These are phyloP conservation scores for Camptogramma bilineatum DNA, from an alignment of 2,888 invertebrate genomes.

Conservation along the genomic window DNA sequence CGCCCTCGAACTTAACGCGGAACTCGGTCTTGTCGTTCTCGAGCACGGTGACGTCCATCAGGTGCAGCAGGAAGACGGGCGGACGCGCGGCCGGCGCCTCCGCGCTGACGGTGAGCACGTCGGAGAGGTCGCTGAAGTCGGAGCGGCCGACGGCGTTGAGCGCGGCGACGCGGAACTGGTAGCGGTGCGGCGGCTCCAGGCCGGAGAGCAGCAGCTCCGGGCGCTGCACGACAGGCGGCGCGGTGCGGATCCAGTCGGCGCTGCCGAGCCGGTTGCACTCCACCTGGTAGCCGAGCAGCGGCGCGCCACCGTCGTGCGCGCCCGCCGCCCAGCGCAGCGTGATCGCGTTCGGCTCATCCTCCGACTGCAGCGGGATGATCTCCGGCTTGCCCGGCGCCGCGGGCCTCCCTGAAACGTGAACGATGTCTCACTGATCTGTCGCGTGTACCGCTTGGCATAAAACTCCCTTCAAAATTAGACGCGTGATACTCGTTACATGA, in stretches of 20 bases:
- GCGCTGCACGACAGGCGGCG: slow-evolving; percentile 88
- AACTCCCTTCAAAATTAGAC: slow-evolving; percentile 78
- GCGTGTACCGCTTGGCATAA: slow-evolving; percentile 68
- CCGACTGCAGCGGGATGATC: slow-evolving; percentile 89
- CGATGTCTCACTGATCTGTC: slow-evolving; percentile 9
- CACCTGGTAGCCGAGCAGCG: slow-evolving; percentile 92
- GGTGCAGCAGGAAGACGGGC: slow-evolving; percentile 89
- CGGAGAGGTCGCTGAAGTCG: slow-evolving; percentile 93
- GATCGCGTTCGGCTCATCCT: slow-evolving; percentile 92
- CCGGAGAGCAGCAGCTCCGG: slow-evolving; percentile 93
- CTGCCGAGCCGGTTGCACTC: slow-evolving; percentile 89
- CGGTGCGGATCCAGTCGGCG: slow-evolving; percentile 93
- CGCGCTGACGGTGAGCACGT: slow-evolving; percentile 93
- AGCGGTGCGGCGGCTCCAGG: slow-evolving; percentile 93
- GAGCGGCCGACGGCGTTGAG: slow-evolving; percentile 96
- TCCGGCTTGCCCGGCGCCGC: slow-evolving; percentile 93
- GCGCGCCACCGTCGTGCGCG: slow-evolving; percentile 93
- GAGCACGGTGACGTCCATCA: slow-evolving; percentile 89
- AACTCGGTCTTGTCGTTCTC: slow-evolving; percentile 95
- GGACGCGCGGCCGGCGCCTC: slow-evolving; percentile 85
- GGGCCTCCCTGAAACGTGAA: slow-evolving; percentile 88
- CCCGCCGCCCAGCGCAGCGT: slow-evolving; percentile 94
- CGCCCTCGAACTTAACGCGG: slow-evolving; percentile 89
- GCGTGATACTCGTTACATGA: slow-evolving; percentile 80
- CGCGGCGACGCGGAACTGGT: slow-evolving; percentile 96